Conservation (phyloP, 2,113 vertebrate genomes). For the Osmerus mordax region DNA sequence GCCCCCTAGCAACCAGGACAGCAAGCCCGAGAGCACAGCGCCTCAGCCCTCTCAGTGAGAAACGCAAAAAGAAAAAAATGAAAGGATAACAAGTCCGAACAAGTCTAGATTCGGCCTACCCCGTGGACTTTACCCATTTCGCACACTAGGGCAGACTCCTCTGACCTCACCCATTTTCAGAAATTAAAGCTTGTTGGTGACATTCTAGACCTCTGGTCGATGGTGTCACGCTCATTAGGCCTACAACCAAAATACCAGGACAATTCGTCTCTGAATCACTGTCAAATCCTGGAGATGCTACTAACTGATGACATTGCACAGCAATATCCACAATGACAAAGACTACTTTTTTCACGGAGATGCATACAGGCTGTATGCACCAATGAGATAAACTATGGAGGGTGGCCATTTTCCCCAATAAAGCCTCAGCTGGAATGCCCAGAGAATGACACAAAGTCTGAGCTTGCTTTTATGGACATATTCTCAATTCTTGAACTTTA, state of each 20-base stretch:
- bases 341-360: slow-evolving; percentile 29
- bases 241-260: slow-evolving; percentile 40
- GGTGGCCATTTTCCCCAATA: slow-evolving; percentile 24
- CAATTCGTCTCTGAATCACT: slow-evolving; percentile 51
- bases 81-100: slow-evolving; percentile 12
- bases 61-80: background rate
- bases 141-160: slow-evolving; percentile 24
- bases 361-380: slow-evolving; percentile 41
- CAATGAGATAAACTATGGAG: slow-evolving; percentile 45
- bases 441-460: slow-evolving; percentile 23
- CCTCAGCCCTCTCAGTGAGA: slow-evolving; percentile 91
- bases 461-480: slow-evolving; percentile 38
- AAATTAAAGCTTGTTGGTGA: slow-evolving; percentile 15
- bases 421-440: slow-evolving; percentile 1
- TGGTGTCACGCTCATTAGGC: slow-evolving; percentile 10
- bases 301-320: slow-evolving; percentile 52
- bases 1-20: slow-evolving; percentile 84
- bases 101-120: slow-evolving; percentile 1
- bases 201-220: slow-evolving; percentile 23
- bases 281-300: slow-evolving; percentile 45
- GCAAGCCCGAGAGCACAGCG: slow-evolving; percentile 93
- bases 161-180: slow-evolving; percentile 53
- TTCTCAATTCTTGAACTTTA: slow-evolving; percentile 34
- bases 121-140: slow-evolving; percentile 40
- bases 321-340: slow-evolving; percentile 53